Base-by-base conservation (phyloP, 2,113 vertebrate genomes). In the Cairina moschata region DNA sequence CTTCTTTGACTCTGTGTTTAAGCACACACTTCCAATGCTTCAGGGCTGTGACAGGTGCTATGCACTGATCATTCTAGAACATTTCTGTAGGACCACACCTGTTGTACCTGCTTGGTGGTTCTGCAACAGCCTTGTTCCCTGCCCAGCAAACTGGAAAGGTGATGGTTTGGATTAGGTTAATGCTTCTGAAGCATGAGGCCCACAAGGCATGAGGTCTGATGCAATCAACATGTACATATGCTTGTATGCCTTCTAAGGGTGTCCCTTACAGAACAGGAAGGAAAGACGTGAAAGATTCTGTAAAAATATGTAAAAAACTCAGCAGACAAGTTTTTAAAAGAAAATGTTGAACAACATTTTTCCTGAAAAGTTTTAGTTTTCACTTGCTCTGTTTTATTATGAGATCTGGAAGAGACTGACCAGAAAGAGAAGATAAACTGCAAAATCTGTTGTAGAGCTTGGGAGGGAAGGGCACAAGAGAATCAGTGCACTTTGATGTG, bases 401-500 rank as follows among this genome's bases (percentile, higher is more conserved):
- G 4, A 83, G 55, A 54, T 90, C 52, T 75, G n/a, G 72, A 91
- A 93, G 38, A 83, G n/a, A 59, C 72, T 52, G 38, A 79, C 54
- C 22, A 78, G 42, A 29, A 95, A 52, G 17, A 85, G 29, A 95
- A 81, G 69, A 90, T 48, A 86, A 94, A 91, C 50, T 75, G 26
- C 63, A 91, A 95, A 95, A 88, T 81, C 34, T 71, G 11, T 88
- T 74, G 72, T 56, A 72, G 75, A 71, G 17, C 29, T 93, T 83
- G 48, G 15, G 38, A 65, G 26, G 42, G 84, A 87, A 73, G 1
- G n/a, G 23, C 68, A 71, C n/a, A 81, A 88, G 56, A 75, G 93
- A 91, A 29, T 86, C 83, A 48, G 52, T 48, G 50, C 22, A 73
- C 91, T 95, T 96, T 95, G 86, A 92, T 93, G 56, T 92, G 58